phyloP scores from a whole-genome alignment of 2,888 invertebrate species.

The Heliconius ismenius region DNA sequence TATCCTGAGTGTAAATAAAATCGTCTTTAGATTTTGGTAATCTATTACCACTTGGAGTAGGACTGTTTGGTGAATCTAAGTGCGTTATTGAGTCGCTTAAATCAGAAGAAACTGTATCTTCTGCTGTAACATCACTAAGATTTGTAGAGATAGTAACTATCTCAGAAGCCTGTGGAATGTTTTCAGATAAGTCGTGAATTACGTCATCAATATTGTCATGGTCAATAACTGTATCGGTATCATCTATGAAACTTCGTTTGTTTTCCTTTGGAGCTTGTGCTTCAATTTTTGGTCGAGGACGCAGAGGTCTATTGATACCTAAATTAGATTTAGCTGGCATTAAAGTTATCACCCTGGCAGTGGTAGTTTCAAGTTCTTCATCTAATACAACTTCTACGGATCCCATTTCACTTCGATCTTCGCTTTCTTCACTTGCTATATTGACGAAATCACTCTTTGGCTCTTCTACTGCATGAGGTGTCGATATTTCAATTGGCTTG shows the following conservation, averaged over 20 bases:
- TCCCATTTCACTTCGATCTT: conserved; percentile 65
- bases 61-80: conserved; percentile 46
- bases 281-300: conserved; percentile 83
- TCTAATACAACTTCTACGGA: conserved; percentile 75
- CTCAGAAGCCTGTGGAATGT: conserved; percentile 54
- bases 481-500: conserved; percentile 50
- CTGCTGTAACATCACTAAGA: conserved; percentile 49
- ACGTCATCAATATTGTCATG: conserved; percentile 60
- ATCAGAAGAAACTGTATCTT: conserved; percentile 50
- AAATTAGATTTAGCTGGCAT: conserved; percentile 91
- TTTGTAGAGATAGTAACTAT: conserved; percentile 50
- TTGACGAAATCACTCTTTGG: conserved; percentile 44
- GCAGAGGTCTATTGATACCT: conserved; percentile 86
- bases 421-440: conserved; percentile 50
- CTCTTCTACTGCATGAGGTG: conserved; percentile 46
- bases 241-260: conserved; percentile 63
- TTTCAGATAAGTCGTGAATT: conserved; percentile 51
- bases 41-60: conserved; percentile 57
- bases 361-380: conserved; percentile 70
- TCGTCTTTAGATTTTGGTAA: conserved; percentile 70
- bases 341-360: conserved; percentile 80
- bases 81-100: conserved; percentile 54
- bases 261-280: conserved; percentile 61
- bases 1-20: conserved; percentile 50
- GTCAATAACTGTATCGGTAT: conserved; percentile 44